Base-by-base conservation (phyloP, 2,888 invertebrate genomes). In the Nomada fucata region DNA sequence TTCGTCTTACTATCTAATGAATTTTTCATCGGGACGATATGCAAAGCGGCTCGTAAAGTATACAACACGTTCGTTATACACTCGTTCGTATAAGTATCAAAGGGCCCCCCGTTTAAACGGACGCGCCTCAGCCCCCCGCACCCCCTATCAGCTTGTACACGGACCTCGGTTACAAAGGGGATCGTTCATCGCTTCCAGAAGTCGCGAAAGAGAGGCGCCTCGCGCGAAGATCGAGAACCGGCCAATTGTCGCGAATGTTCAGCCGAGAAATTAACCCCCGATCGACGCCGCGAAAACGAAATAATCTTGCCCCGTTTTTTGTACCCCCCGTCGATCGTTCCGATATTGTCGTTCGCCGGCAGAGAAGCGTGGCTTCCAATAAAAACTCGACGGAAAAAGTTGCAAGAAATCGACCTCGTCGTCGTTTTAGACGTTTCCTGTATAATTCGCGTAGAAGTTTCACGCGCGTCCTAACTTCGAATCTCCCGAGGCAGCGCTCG, bases 1-100 rank as follows among this genome's bases (percentile, higher is more conserved):
- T 47, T 61, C 71, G 76, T 71, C 83, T 77, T 69, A 59, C 36
- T 68, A 29, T 61, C 88, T 87, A 88, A 90, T 90, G 91, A 91
- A 91, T 91, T 91, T 91, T 91, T 91, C 91, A 92, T 90, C 85
- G 90, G 83, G 86, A 89, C 63, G 77, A 82, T 79, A 88, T 91
- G 91, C 90, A 92, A 91, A 91, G 88, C 89, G 84, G 89, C 89
- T 90, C 91, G 90, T 91, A 89, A 91, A 90, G 86, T 90, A 89
- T 89, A 89, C 89, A 87, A 89, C 88, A 89, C 88, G 88, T 90
- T 89, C 89, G 91, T 89, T 89, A 90, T 87, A 87, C 88, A 87
- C 84, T 86, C 88, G 86, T 84, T 81, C 85, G 88, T 85, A 76
- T 84, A 83, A 88, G 89, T 86, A 89, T 90, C 86, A 85, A 86